These are phyloP conservation scores for Takifugu ocellatus DNA, from an alignment of 2,797 vertebrate genomes.

Conservation along the genomic window DNA sequence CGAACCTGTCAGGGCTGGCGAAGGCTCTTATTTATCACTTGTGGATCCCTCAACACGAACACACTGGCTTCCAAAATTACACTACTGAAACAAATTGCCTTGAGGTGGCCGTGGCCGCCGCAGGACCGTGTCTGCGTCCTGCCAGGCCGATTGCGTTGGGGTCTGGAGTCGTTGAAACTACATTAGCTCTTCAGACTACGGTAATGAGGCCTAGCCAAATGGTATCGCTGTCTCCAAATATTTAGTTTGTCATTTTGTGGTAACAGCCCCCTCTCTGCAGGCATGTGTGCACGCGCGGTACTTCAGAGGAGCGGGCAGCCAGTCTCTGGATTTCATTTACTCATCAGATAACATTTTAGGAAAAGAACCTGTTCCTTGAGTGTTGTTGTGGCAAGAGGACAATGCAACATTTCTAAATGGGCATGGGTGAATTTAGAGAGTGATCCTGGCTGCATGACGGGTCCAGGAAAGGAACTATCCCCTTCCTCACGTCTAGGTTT, in stretches of 20 bases:
- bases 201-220: conserved; percentile 65
- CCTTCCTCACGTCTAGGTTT: too few relatives aligned
- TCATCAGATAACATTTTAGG: conserved; percentile 16
- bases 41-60: conserved; percentile 76
- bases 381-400: neutral
- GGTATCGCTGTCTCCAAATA: conserved; percentile 68
- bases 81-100: conserved; percentile 76
- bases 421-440: too few relatives aligned
- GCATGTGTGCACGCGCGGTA: conserved; percentile 28
- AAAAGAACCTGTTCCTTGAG: conserved; percentile 15
- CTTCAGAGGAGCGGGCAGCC: conserved; percentile 4
- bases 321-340: conserved; percentile 16
- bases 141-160: conserved; percentile 62
- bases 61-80: conserved; percentile 70
- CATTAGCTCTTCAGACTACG: conserved; percentile 67
- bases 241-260: conserved; percentile 67
- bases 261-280: conserved; percentile 42
- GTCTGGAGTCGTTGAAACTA: conserved; percentile 67
- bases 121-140: conserved; percentile 60
- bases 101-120: conserved; percentile 67
- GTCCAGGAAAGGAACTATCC: too few relatives aligned
- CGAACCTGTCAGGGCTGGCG: conserved; percentile 62
- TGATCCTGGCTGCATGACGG: too few relatives aligned
- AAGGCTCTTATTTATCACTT: conserved; percentile 70
- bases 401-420: too few relatives aligned